Base-by-base conservation (phyloP, 1,140 invertebrate genomes). In the Batillaria attramentaria region DNA sequence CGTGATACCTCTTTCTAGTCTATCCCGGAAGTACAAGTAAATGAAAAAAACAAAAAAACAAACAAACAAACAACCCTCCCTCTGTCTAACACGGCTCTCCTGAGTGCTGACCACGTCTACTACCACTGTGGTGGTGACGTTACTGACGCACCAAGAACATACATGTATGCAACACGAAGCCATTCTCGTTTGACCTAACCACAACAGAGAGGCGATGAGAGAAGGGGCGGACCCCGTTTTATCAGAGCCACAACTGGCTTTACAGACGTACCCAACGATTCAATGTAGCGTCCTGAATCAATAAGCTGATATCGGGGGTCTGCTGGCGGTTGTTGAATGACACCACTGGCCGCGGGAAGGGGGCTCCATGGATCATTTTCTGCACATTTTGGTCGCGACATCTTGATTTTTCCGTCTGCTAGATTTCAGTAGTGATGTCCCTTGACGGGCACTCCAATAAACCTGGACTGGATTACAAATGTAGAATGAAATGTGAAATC, bases 251-350 rank as follows among this genome's bases (percentile, higher is more conserved):
- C n/a, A n/a, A n/a, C n/a, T n/a, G n/a, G n/a, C n/a, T n/a, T n/a
- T n/a, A n/a, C n/a, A n/a, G n/a, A 72, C 46, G 18, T 28, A 75
- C 73, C 73, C 28, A 75, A 39, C 16, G 73, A 75, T 41, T 75
- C 73, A 28, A 75, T 75, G 57, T 75, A 75, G 37, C 73, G 73
- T 18, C 20, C 73, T n/a, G 73, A 75, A 65, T 75, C 73, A 57
- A 75, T 75, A 0, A 75, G 24, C 57, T 75, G 73, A 31, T 62
- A n/a, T 31, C 54, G 39, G 31, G 73, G 73, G 35, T 75, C 73
- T 62, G 35, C 54, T 6, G 73, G 73, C 35, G 73, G 73, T 16
- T 18, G 24, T 2, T 35, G 31, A 42, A 75, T 65, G 18, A n/a
- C 0, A 16, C 10, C 37, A 62, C 4, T 60, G 8, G 18, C 8